Evolutionary conservation across 2,888 invertebrate genomes (phyloP).

Genomic region (Lysandra coridon): DNA sequence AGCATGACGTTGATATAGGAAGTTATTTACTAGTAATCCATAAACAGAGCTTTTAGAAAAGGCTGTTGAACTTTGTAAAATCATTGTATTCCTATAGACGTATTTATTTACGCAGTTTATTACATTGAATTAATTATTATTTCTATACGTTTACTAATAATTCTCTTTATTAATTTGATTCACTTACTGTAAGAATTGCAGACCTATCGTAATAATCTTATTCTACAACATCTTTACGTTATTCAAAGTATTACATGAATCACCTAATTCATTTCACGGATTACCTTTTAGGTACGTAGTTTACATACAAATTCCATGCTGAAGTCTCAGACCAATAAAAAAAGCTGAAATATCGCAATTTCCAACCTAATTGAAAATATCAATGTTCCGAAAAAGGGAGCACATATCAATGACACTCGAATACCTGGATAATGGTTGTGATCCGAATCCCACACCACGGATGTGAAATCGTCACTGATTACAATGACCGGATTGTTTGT

Average conservation of each 20-base stretch:
- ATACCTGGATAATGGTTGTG: conserved; percentile 30
- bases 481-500: conserved; percentile 35
- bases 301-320: background rate
- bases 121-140: too few species aligned
- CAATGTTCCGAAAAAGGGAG: background rate
- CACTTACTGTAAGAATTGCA: too few species aligned
- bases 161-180: too few species aligned
- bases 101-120: background rate
- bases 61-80: conserved; percentile 1
- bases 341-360: background rate
- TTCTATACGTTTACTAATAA: too few species aligned
- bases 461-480: conserved; percentile 38
- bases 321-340: too few species aligned
- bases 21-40: background rate
- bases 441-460: conserved; percentile 36
- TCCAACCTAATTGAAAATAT: background rate
- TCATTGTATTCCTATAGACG: background rate
- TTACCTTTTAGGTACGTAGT: too few species aligned
- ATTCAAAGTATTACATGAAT: too few species aligned
- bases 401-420: background rate
- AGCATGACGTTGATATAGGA: background rate
- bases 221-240: too few species aligned
- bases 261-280: too few species aligned
- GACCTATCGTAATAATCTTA: too few species aligned
- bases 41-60: background rate